Conservation (phyloP, 2,113 vertebrate species). For the Dolichotis patagonum region DNA sequence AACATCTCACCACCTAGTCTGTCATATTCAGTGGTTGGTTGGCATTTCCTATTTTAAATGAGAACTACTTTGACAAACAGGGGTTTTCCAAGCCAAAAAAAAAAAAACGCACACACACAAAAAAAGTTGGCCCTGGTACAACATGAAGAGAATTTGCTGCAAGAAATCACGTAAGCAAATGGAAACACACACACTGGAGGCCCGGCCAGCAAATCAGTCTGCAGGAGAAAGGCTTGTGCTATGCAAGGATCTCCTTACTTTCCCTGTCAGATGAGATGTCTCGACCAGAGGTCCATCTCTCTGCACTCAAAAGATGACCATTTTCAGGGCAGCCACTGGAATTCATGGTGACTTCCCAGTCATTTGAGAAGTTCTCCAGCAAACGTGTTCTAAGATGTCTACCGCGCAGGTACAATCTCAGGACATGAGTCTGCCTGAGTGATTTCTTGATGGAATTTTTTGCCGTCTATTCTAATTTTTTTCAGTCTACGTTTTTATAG, state of each 20-base stretch:
- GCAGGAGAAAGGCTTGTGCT: not conserved
- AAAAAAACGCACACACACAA: not conserved
- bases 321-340: conserved; percentile 18
- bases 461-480: conserved; percentile 73
- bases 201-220: not conserved
- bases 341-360: not conserved
- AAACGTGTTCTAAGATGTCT: conserved; percentile 36
- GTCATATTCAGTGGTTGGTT: conserved; percentile 23
- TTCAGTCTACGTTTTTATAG: conserved; percentile 74
- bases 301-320: not conserved
- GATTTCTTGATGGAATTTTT: conserved; percentile 65
- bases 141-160: not conserved
- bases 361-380: conserved; percentile 10
- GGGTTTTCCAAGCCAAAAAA: conserved; percentile 26
- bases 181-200: not conserved
- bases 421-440: conserved; percentile 67
- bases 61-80: conserved; percentile 43
- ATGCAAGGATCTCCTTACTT: not conserved
- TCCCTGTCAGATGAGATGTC: not conserved
- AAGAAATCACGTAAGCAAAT: not conserved
- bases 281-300: not conserved
- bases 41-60: conserved; percentile 50
- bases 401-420: conserved; percentile 42
- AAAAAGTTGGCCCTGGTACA: not conserved
- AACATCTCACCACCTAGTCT: not conserved